These are phyloP conservation scores for Darevskia nairensis DNA, from an alignment of 2,797 vertebrate species.

Conservation along the genomic window DNA sequence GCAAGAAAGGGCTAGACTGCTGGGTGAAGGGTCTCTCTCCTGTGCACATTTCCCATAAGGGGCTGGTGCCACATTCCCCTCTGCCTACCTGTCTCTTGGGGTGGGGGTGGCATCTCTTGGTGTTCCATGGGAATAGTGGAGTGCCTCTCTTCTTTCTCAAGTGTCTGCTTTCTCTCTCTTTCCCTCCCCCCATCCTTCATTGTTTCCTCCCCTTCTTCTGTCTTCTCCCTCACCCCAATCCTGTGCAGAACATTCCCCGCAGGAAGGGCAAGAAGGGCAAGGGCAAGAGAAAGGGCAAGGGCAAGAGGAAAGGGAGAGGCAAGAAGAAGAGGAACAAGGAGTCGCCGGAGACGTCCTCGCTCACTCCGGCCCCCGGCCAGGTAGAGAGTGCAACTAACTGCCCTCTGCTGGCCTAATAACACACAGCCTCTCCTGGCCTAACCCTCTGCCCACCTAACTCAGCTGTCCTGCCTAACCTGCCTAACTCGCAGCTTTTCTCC, in stretches of 20 bases:
- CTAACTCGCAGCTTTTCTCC: slow-evolving; percentile 7
- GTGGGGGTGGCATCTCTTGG: neutral
- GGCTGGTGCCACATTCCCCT: neutral
- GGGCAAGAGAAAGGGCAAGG: slow-evolving; percentile 62
- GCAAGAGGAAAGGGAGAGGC: slow-evolving; percentile 70
- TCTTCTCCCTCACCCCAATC: neutral
- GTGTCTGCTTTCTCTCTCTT: slow-evolving; percentile 22
- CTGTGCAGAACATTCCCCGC: slow-evolving; percentile 28
- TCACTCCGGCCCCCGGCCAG: slow-evolving; percentile 38
- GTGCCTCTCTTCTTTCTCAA: slow-evolving; percentile 34
- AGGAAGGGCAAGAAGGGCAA: slow-evolving; percentile 68
- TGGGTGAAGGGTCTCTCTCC: slow-evolving; percentile 13
- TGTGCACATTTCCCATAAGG: neutral
- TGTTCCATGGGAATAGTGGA: slow-evolving; percentile 3
- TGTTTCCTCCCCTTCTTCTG: neutral
- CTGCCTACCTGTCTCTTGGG: neutral
- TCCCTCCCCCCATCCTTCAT: neutral
- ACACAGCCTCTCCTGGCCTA: neutral
- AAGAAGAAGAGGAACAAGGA: slow-evolving; percentile 72
- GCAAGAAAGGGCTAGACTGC: neutral
- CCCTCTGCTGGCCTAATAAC: neutral
- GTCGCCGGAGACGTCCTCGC: neutral
- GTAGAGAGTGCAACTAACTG: slow-evolving; percentile 40
- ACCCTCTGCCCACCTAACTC: neutral
- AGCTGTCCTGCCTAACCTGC: neutral